A percentile compares a stretch with the other conserved stretches of the same genome.
Evolutionary conservation across 2,888 invertebrate genomes (phyloP).

Genomic region (Minunthozetes semirufus): DNA sequence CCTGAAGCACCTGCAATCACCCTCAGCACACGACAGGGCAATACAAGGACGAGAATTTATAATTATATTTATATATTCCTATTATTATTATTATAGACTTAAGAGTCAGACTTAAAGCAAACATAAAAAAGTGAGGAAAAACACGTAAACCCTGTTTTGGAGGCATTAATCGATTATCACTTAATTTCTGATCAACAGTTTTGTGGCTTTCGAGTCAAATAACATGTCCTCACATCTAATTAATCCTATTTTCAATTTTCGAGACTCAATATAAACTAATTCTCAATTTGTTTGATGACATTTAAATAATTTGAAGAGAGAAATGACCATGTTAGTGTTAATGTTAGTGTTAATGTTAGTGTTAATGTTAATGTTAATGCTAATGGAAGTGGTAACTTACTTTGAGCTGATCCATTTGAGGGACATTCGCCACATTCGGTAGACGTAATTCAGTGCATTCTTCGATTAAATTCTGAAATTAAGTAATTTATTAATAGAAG

Average conservation of each 20-base stretch:
- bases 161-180: background rate
- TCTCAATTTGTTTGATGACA: too few relatives aligned
- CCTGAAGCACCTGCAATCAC: too few relatives aligned
- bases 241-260: too few relatives aligned
- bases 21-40: too few relatives aligned
- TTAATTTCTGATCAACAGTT: background rate
- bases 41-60: background rate
- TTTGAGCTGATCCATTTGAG: conserved; percentile 33
- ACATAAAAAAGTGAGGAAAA: background rate
- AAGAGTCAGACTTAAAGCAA: background rate
- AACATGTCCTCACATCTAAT: too few relatives aligned
- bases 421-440: conserved; percentile 36
- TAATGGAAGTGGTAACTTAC: conserved; percentile 34
- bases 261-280: too few relatives aligned
- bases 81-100: too few relatives aligned
- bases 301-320: too few relatives aligned
- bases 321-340: too few relatives aligned
- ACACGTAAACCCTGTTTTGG: background rate
- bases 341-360: too few relatives aligned
- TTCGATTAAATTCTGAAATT: conserved; percentile 37
- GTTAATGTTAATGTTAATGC: too few relatives aligned
- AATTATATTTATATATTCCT: too few relatives aligned
- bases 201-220: background rate
- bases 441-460: conserved; percentile 36
- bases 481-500: conserved; percentile 1